Base-by-base conservation (phyloP, 1,140 invertebrate species). In the Scaptomyza pallida region DNA sequence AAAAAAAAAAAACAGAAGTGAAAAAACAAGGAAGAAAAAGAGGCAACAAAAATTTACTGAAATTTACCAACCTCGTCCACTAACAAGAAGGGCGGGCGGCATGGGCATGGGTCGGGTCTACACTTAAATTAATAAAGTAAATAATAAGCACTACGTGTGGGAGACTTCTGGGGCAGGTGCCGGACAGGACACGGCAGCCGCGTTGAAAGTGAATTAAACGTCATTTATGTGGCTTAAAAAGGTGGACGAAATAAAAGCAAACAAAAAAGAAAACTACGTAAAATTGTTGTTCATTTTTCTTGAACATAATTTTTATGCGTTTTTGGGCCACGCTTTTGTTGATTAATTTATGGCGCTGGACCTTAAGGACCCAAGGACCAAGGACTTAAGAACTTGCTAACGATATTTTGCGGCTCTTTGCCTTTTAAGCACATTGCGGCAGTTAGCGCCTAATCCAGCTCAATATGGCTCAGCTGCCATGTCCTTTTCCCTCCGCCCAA, bases 41-140 rank as follows among this genome's bases (percentile, higher is more conserved):
- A 35, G 33, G 33, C 33, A 35, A 35, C 33, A 6, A 26, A 75
- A 78, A 80, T 72, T 79, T 71, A 71, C 78, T 78, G 71, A 50
- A n/a, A n/a, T n/a, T n/a, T n/a, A n/a, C 74, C 57, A 62, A 51
- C 61, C 71, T 52, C 57, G 60, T n/a, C n/a, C n/a, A 12, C 37
- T 71, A 50, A 51, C 52, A 57, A 51, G 52, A 19, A n/a, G n/a
- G n/a, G n/a, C n/a, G 40, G 0, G 3, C 19, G n/a, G 35, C n/a
- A 2, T 19, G 51, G 19, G n/a, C n/a, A n/a, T n/a, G n/a, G n/a
- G n/a, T n/a, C n/a, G n/a, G n/a, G 51, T n/a, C 13, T 17, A 16
- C 82, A 88, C 82, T 88, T 88, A 88, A 88, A 88, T 88, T 88
- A 88, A 88, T 88, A 88, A 88, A 88, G 82, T 88, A 88, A 88